Percentiles rank a stretch among this genome's conserved stretches.
Conservation (phyloP, 2,888 invertebrate species). For the Brachylomia viminalis region DNA sequence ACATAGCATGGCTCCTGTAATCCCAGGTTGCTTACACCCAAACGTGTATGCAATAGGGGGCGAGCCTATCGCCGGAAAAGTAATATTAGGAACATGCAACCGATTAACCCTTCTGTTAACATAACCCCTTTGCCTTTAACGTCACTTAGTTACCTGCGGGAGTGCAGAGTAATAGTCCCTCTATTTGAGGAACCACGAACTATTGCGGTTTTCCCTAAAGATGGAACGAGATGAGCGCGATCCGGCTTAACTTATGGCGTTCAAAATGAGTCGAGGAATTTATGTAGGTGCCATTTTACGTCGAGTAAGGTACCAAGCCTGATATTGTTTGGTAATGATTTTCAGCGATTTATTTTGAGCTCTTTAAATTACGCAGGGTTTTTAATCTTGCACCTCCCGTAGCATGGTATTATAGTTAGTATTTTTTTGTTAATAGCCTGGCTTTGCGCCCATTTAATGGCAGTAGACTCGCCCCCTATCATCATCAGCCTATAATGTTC, state of each 20-base stretch:
- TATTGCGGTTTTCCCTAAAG: neutral
- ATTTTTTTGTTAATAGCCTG: neutral
- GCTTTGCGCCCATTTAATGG: neutral
- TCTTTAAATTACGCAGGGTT: neutral
- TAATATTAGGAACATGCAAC: neutral
- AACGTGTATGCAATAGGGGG: no score
- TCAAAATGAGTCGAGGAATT: neutral
- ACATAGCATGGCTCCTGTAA: no score
- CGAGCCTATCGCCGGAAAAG: neutral
- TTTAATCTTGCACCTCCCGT: neutral
- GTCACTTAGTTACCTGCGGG: neutral
- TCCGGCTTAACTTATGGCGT: constrained; percentile 7
- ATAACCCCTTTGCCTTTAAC: constrained; percentile 1
- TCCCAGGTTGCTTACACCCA: no score
- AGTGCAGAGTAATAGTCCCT: neutral
- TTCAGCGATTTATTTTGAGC: neutral
- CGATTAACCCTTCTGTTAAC: constrained; percentile 1
- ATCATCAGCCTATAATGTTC: no score
- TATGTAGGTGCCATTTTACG: neutral
- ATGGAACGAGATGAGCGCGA: neutral
- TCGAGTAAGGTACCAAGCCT: neutral
- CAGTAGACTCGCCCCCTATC: neutral
- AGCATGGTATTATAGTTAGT: neutral
- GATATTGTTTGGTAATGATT: neutral
- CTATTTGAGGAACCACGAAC: neutral